Base-by-base conservation (phyloP, 2,888 invertebrate species). In the Andrena camellia region DNA sequence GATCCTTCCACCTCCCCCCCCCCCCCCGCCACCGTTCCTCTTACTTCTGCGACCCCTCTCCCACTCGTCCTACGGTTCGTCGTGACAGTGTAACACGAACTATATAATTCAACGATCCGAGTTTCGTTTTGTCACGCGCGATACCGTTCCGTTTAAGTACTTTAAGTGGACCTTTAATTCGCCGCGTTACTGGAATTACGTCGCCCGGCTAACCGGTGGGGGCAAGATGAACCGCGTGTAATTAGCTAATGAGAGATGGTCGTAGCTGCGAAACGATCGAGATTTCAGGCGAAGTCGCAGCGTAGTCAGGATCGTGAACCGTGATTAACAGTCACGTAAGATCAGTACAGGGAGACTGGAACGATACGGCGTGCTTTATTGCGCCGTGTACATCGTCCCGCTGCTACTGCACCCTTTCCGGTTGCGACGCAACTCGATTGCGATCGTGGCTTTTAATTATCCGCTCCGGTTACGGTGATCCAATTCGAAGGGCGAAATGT, bases 361-460 rank as follows among this genome's bases (percentile, higher is more conserved):
- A 70, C 29, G 42, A 31, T 29, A 63, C 50, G 13, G 23, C 29
- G 26, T 29, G 33, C 20, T 60, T 42, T 23, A n/a, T 76, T 68
- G 60, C 33, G 17, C 23, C 73, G 31, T 31, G 26, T n/a, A 42
- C n/a, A 35, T 6, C 10, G n/a, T 6, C 0, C 42, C 17, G 42
- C 42, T 17, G 42, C 42, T n/a, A 17, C 42, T 23, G 57, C 54
- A 23, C 26, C 59, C 69, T 29, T 59, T 35, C 70, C 68, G 52
- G 52, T 82, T 82, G 83, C 72, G 78, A 82, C 81, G 78, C 76
- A 78, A 87, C 80, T 78, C 86, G 84, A 84, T 81, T 72, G 76
- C 79, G 81, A 82, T 66, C 85, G 84, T 77, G 71, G 87, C 83
- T 87, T 88, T 89, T 88, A 88, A 88, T 89, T 88, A 88, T 85